Percentiles rank a stretch among this genome's conserved stretches.
phyloP scores from a whole-genome alignment of 2,888 invertebrate genomes.

The Trisateles emortualis region DNA sequence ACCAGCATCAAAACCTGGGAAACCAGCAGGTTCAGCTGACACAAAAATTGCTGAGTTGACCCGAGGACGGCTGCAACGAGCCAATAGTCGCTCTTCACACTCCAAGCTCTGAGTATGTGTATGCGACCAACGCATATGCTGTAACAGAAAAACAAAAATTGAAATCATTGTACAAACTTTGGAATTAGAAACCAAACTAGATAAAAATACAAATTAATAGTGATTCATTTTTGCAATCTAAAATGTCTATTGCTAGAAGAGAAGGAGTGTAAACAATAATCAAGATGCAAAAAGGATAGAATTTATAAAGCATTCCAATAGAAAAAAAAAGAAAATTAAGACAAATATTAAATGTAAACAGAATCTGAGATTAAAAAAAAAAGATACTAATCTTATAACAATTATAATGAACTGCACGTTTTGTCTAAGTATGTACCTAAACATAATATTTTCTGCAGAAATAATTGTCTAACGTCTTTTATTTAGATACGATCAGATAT shows the following conservation, averaged over 20 bases:
- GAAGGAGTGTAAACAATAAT: constrained; percentile 6
- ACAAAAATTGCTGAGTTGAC: constrained; percentile 96
- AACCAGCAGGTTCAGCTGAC: constrained; percentile 91
- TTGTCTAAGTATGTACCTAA: no score
- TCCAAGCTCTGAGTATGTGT: constrained; percentile 89
- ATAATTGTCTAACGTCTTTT: no score
- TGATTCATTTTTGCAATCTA: constrained; percentile 20
- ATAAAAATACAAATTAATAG: neutral
- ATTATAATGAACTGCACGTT: no score
- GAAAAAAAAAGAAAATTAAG: neutral
- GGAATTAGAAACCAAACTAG: neutral
- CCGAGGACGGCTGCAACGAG: constrained; percentile 89
- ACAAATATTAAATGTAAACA: neutral
- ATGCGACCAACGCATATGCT: constrained; percentile 91
- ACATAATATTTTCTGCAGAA: no score
- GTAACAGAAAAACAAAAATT: constrained; percentile 45
- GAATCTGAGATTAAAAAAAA: neutral
- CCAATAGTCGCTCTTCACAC: constrained; percentile 87
- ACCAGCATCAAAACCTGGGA: constrained; percentile 92
- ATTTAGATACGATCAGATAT: neutral
- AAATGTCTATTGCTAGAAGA: constrained; percentile 7
- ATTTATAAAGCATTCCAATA: constrained; percentile 20
- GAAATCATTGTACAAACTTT: neutral
- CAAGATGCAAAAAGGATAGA: neutral
- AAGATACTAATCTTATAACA: no score